Conservation (phyloP, 23 tunicate species). For the Halocynthia roretzi region DNA sequence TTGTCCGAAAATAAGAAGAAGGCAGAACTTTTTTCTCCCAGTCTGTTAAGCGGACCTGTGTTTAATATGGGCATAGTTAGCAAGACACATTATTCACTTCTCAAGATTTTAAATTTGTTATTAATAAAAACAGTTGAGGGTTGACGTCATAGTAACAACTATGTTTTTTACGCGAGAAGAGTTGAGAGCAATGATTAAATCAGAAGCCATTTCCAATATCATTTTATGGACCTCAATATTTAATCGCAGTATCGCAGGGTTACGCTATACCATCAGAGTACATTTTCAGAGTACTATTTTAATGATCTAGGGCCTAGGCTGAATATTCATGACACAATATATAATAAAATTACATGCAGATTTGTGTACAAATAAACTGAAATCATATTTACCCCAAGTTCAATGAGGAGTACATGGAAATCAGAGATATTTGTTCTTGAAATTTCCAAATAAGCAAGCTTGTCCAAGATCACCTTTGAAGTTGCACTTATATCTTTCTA, state of each 20-base stretch:
- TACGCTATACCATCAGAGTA: too few relatives aligned
- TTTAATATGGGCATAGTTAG: background rate
- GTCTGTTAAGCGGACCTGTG: conserved; percentile 58
- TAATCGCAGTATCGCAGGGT: too few relatives aligned
- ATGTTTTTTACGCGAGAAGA: too few relatives aligned
- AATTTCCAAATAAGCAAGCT: conserved; percentile 40
- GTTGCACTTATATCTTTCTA: too few relatives aligned
- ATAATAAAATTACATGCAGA: too few relatives aligned
- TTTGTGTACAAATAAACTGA: too few relatives aligned
- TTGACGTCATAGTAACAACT: background rate
- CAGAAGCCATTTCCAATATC: too few relatives aligned
- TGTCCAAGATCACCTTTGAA: background rate
- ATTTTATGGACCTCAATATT: too few relatives aligned
- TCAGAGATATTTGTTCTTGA: conserved; percentile 20
- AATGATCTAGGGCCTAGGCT: too few relatives aligned
- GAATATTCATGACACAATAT: too few relatives aligned
- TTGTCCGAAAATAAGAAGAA: conserved; percentile 27
- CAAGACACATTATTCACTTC: background rate
- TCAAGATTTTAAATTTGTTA: background rate
- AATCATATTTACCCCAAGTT: conserved; percentile 34
- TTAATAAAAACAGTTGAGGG: background rate
- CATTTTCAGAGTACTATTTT: too few relatives aligned
- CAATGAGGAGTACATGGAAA: conserved; percentile 36
- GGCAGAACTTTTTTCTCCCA: conserved; percentile 65
- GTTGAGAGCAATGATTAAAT: too few relatives aligned